Percentiles rank a stretch among this genome's conserved stretches.
Conservation (phyloP, 2,113 vertebrate species). For the Syrrhaptes paradoxus region DNA sequence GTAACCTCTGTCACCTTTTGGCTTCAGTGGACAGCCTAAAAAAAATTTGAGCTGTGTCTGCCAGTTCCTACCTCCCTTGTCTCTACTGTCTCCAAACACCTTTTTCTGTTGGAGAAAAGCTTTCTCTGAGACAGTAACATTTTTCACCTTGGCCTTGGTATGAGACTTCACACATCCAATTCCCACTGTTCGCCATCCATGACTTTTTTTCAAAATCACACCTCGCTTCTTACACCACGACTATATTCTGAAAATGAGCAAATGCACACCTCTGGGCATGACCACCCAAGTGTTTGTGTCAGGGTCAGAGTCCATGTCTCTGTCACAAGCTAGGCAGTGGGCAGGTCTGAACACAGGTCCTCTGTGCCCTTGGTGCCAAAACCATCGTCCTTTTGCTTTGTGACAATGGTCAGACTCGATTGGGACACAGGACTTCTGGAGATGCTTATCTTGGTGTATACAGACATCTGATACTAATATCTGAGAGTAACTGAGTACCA, state of each 20-base stretch:
- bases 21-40: background rate
- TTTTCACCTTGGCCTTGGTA: background rate
- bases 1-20: background rate
- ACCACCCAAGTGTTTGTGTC: background rate
- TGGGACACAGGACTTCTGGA: background rate
- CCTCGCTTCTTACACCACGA: background rate
- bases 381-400: background rate
- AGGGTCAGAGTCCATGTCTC: background rate
- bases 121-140: background rate
- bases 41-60: accelerated
- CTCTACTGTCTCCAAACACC: background rate
- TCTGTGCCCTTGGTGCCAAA: background rate
- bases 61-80: background rate
- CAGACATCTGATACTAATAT: background rate
- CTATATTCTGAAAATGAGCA: background rate
- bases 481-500: background rate
- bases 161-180: background rate
- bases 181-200: background rate
- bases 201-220: background rate
- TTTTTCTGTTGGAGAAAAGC: background rate
- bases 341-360: background rate
- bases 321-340: background rate
- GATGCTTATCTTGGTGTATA: background rate
- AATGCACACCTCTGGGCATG: background rate
- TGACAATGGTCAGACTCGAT: background rate